A percentile compares a stretch with the other conserved stretches of the same genome.
Evolutionary conservation across 2,888 invertebrate species (phyloP).

Genomic region (Elaeidobius kamerunicus): DNA sequence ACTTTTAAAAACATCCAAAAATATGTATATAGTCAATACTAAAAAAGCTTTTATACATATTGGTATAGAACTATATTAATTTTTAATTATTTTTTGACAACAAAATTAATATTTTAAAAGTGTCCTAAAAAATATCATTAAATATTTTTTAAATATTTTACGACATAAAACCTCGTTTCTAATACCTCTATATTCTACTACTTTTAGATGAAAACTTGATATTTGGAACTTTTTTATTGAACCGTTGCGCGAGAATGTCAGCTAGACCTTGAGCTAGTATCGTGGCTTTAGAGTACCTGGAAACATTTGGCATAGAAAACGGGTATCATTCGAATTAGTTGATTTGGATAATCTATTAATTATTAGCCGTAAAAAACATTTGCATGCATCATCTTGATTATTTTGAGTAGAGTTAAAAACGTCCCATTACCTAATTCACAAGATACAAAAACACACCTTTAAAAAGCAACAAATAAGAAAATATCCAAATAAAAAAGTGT

Average conservation of each 20-base stretch:
- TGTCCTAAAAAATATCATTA: not conserved
- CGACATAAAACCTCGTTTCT: not conserved
- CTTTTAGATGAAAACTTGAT: not conserved
- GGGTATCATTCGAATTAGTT: too few relatives aligned
- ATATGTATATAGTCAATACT: not conserved
- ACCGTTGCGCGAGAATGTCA: slow-evolving; percentile 24
- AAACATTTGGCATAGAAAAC: too few relatives aligned
- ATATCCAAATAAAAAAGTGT: too few relatives aligned
- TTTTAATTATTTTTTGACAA: not conserved
- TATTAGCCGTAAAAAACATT: too few relatives aligned
- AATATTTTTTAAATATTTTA: not conserved
- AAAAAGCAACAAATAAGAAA: too few relatives aligned
- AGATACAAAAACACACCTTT: too few relatives aligned
- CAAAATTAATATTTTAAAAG: not conserved
- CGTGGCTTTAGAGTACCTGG: not conserved
- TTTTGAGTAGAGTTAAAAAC: too few relatives aligned
- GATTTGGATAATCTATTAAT: too few relatives aligned
- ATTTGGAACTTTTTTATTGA: slow-evolving; percentile 23
- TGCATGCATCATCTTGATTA: too few relatives aligned
- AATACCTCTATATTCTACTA: not conserved
- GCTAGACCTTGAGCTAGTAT: slow-evolving; percentile 11
- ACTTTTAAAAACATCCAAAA: not conserved
- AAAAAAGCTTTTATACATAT: not conserved
- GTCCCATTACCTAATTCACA: too few relatives aligned
- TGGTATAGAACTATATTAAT: not conserved